Evolutionary conservation across 2,113 vertebrate genomes (phyloP), one percentile per base, ranked within the genome.

Genomic region (Pipa parva): DNA sequence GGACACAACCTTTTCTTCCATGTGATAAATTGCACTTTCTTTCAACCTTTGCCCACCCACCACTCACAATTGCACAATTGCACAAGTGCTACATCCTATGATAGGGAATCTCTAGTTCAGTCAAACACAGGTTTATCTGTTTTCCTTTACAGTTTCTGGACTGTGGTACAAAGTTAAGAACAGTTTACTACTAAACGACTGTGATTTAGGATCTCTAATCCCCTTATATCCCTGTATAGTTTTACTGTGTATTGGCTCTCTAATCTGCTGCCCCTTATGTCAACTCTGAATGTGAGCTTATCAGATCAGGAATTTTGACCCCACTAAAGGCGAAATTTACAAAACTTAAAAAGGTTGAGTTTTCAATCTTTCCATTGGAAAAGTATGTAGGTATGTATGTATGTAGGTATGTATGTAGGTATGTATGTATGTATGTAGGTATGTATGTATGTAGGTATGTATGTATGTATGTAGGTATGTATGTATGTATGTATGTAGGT

Each of bases 191-290:
- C 31, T 52, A 10, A n/a, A 37, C 49, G 4, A 31, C 5, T 31
- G 58, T 70, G 57, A 70, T 60, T 70, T 54, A 61, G 25, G 42
- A 25, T 36, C 29, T 54, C 39, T 54, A 50, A 59, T 70, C 49
- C 45, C 48, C 57, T 70, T 70, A 61, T 70, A 48, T 61, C 57
- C 54, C 31, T 59, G 57, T 61, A 54, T 70, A 58, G 10, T 61
- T 31, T 54, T 51, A 29, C 46, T 61, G 58, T 59, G 65, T 69
- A 69, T 50, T 69, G 42, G 31, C 49, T 42, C 57, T 52, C 57
- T 70, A 54, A 70, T 70, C 66, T 70, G 28, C 58, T 54, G 57
- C 58, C 59, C 66, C 58, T 70, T 70, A 25, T 60, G 58, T 70
- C 66, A 70, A 60, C 66, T 70, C 31, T 61, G 61, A 50, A 27